Percentiles rank a stretch among this genome's conserved stretches.
Conservation (phyloP, 1,140 invertebrate species). For the Whitmania pigra region DNA sequence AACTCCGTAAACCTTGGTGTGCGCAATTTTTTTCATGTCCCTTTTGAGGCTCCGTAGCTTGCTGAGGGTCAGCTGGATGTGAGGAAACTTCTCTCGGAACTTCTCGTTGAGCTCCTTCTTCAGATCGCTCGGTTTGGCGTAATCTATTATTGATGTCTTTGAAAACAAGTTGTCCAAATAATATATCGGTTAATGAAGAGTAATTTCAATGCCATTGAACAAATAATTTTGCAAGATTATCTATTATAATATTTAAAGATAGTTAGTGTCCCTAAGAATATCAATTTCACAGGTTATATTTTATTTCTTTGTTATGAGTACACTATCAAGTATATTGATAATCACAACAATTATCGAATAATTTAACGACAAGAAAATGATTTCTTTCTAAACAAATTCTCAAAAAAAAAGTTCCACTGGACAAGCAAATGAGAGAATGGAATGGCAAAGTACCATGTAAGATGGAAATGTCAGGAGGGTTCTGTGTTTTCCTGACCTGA, state of each 20-base stretch:
- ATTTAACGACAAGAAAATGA: no score
- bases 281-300: no score
- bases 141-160: slow-evolving; percentile 74
- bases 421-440: background rate
- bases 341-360: no score
- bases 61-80: slow-evolving; percentile 85
- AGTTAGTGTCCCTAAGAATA: no score
- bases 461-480: slow-evolving; percentile 86
- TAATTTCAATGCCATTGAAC: no score
- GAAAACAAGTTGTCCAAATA: slow-evolving; percentile 8
- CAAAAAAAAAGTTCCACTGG: no score
- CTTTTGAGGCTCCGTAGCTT: slow-evolving; percentile 87
- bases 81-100: slow-evolving; percentile 85
- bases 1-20: slow-evolving; percentile 51
- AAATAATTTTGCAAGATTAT: no score
- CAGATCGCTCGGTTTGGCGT: slow-evolving; percentile 84
- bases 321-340: no score
- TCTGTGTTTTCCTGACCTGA: slow-evolving; percentile 84
- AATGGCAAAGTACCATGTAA: slow-evolving; percentile 56
- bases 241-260: no score
- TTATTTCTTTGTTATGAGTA: no score
- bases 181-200: no score
- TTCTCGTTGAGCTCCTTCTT: slow-evolving; percentile 96
- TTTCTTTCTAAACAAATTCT: no score
- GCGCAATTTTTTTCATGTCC: slow-evolving; percentile 85